Percentiles rank a stretch among this genome's conserved stretches.
Evolutionary conservation across 2,888 invertebrate genomes (phyloP).

Genomic region (Sarcophaga caerulescens): DNA sequence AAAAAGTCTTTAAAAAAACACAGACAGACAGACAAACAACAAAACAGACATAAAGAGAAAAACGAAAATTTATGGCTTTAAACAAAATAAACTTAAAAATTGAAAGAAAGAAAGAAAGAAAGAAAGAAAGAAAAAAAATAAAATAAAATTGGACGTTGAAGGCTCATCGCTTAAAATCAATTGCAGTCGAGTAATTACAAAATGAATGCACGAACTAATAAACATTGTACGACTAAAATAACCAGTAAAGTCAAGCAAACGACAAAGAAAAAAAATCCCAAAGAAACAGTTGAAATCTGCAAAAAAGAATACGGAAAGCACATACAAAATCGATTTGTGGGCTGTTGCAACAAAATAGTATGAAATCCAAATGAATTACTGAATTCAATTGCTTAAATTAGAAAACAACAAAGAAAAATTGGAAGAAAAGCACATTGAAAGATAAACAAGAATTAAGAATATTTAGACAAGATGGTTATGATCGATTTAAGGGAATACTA

Average conservation of each 20-base stretch:
- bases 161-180: constrained; percentile 77
- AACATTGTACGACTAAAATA: constrained; percentile 73
- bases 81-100: constrained; percentile 32
- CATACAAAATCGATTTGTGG: constrained; percentile 59
- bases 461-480: neutral
- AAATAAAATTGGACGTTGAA: constrained; percentile 45
- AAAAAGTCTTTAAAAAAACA: neutral
- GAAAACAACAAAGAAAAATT: constrained; percentile 1
- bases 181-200: constrained; percentile 79
- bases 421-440: neutral
- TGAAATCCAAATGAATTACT: constrained; percentile 62
- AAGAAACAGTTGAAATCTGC: constrained; percentile 1
- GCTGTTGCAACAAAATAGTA: constrained; percentile 46
- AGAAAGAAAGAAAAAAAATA: no score
- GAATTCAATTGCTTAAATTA: constrained; percentile 55
- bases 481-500: no score
- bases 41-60: constrained; percentile 34
- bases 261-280: constrained; percentile 26
- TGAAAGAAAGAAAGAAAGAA: no score
- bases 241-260: neutral
- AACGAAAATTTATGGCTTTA: constrained; percentile 66
- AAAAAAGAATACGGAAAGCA: constrained; percentile 3
- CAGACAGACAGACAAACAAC: no score
- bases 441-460: neutral
- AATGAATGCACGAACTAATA: constrained; percentile 81